Conservation (phyloP, 2,113 vertebrate genomes). For the Baryphthengus martii region DNA sequence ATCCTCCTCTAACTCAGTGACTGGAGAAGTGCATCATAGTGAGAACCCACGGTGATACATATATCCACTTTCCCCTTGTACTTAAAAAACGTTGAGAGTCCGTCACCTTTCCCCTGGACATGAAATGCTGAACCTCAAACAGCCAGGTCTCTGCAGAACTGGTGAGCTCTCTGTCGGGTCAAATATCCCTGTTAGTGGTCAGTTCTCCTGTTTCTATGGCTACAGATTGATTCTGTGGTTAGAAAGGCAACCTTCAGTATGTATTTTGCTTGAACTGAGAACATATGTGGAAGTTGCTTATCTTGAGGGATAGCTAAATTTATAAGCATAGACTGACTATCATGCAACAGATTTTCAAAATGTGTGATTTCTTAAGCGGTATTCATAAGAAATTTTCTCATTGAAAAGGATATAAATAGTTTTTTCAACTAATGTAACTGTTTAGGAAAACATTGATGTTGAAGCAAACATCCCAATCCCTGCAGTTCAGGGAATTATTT, state of each 20-base stretch:
- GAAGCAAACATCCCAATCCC: neutral
- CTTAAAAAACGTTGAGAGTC: neutral
- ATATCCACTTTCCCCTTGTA: neutral
- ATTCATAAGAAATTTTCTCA: neutral
- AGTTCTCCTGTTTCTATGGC: slow-evolving; percentile 25
- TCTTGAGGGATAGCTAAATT: neutral
- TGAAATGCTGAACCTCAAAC: neutral
- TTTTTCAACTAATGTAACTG: neutral
- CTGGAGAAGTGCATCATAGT: neutral
- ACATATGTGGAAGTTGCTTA: neutral
- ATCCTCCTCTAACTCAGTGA: neutral
- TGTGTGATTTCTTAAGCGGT: neutral
- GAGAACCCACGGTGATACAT: neutral
- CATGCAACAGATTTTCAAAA: neutral
- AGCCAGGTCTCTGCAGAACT: neutral
- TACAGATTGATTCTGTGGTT: slow-evolving; percentile 9
- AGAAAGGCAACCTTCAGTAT: neutral
- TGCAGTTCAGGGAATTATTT: neutral
- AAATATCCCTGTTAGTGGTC: neutral
- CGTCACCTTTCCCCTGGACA: neutral
- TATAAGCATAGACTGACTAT: neutral
- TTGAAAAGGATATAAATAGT: neutral
- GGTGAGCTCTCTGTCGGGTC: neutral
- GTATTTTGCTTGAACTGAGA: neutral
- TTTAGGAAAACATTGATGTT: neutral